These are phyloP conservation scores for Isaurus tuberculatus DNA, from an alignment of 92 coral and sea anemone genomes.

Conservation along the genomic window DNA sequence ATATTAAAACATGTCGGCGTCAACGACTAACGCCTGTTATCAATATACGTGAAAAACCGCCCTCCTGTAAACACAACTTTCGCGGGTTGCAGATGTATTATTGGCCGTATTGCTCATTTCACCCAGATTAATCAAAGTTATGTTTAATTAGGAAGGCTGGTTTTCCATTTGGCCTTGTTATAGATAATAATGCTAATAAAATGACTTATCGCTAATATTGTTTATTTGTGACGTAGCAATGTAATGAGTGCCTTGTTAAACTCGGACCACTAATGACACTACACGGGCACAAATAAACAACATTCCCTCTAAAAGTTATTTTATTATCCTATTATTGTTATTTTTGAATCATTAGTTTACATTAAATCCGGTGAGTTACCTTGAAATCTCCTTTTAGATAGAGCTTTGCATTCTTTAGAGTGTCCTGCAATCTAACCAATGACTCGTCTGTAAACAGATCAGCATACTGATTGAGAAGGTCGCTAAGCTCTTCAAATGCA, in stretches of 20 bases:
- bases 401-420: conserved; percentile 41
- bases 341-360: not conserved
- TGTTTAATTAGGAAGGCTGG: too few species aligned
- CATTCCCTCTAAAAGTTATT: too few species aligned
- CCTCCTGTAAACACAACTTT: not conserved
- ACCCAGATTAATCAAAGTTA: too few species aligned
- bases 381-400: conserved; percentile 51
- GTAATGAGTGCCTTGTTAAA: not conserved
- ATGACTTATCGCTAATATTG: too few species aligned
- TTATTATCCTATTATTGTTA: not conserved
- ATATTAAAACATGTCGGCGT: not conserved
- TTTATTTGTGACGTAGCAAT: too few species aligned
- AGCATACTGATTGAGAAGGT: conserved; percentile 30
- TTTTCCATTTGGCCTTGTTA: too few species aligned
- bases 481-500: conserved; percentile 54
- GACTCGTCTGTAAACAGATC: conserved; percentile 6
- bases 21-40: not conserved
- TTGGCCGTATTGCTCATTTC: not conserved
- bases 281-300: too few species aligned
- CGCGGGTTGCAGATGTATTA: not conserved
- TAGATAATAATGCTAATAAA: too few species aligned
- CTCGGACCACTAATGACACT: conserved; percentile 6
- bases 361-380: not conserved
- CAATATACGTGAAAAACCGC: not conserved
- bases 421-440: conserved; percentile 19